These are phyloP conservation scores for Pungitius pungitius DNA, from an alignment of 2,113 vertebrate species.

Conservation along the genomic window DNA sequence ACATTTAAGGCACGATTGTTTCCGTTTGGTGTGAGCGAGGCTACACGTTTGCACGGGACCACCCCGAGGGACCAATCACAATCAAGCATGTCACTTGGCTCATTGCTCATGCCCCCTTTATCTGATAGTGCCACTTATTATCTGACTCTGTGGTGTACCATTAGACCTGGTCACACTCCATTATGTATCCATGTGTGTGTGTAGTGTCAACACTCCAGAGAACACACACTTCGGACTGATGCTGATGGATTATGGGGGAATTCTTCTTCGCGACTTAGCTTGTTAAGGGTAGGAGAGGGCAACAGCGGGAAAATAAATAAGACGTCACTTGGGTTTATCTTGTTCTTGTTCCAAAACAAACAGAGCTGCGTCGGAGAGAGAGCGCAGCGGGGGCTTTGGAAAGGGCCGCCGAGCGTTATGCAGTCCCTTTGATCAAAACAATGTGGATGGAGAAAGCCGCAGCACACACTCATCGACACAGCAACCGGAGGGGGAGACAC, in stretches of 20 bases:
- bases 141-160: slow-evolving; percentile 85
- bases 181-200: slow-evolving; percentile 52
- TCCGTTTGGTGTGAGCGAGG: slow-evolving; percentile 23
- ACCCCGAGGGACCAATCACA: slow-evolving; percentile 84
- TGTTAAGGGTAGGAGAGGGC: slow-evolving; percentile 82
- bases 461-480: slow-evolving; percentile 52
- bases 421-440: slow-evolving; percentile 54
- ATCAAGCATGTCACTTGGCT: slow-evolving; percentile 81
- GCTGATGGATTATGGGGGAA: slow-evolving; percentile 85
- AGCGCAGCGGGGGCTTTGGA: slow-evolving; percentile 60
- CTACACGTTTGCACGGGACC: slow-evolving; percentile 76
- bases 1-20: slow-evolving; percentile 42
- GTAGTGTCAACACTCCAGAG: slow-evolving; percentile 85
- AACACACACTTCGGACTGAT: slow-evolving; percentile 73
- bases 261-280: slow-evolving; percentile 84
- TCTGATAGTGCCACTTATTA: slow-evolving; percentile 89
- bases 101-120: slow-evolving; percentile 88
- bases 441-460: slow-evolving; percentile 21
- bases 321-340: slow-evolving; percentile 86
- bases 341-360: slow-evolving; percentile 93
- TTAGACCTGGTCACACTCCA: slow-evolving; percentile 84
- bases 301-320: slow-evolving; percentile 86
- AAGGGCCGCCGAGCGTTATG: slow-evolving; percentile 35
- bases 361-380: slow-evolving; percentile 81
- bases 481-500: slow-evolving; percentile 60